A percentile compares a stretch with the other conserved stretches of the same genome.
Conservation (phyloP, 2,797 vertebrate genomes). For the Glyptemys insculpta region DNA sequence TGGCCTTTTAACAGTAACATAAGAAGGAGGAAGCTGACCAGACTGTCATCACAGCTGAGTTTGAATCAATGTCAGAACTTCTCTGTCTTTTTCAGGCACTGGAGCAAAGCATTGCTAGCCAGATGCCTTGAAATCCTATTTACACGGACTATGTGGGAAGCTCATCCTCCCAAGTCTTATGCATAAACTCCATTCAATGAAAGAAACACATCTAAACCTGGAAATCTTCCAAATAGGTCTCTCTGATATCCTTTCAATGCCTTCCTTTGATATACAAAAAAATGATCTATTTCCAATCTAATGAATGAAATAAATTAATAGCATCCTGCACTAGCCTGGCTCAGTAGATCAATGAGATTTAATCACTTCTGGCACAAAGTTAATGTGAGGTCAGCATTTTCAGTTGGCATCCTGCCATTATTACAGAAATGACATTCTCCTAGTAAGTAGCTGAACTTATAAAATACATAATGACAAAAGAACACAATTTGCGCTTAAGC, state of each 20-base stretch:
- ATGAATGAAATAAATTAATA: constrained; percentile 19
- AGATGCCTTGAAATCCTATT: constrained; percentile 21
- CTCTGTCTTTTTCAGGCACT: neutral
- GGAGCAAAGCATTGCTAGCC: constrained; percentile 9
- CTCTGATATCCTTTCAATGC: constrained; percentile 2
- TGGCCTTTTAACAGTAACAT: neutral
- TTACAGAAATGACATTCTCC: constrained; percentile 23
- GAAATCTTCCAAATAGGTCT: constrained; percentile 32
- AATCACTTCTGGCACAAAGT: constrained; percentile 14
- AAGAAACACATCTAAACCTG: constrained; percentile 16
- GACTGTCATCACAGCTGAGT: neutral
- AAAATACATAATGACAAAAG: neutral
- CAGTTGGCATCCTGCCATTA: constrained; percentile 33
- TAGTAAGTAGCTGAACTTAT: neutral
- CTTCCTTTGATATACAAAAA: constrained; percentile 40
- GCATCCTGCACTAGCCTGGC: neutral
- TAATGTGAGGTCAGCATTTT: neutral
- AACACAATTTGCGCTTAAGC: neutral
- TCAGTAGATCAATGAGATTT: neutral
- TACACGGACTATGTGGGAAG: neutral
- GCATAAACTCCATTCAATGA: constrained; percentile 25
- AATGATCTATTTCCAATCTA: constrained; percentile 4
- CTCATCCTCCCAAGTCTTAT: constrained; percentile 24
- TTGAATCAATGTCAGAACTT: constrained; percentile 11
- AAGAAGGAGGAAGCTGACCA: neutral